Evolutionary conservation across 2,113 vertebrate species (phyloP), one percentile per base, ranked within the genome.

Genomic region (Mirounga angustirostris): DNA sequence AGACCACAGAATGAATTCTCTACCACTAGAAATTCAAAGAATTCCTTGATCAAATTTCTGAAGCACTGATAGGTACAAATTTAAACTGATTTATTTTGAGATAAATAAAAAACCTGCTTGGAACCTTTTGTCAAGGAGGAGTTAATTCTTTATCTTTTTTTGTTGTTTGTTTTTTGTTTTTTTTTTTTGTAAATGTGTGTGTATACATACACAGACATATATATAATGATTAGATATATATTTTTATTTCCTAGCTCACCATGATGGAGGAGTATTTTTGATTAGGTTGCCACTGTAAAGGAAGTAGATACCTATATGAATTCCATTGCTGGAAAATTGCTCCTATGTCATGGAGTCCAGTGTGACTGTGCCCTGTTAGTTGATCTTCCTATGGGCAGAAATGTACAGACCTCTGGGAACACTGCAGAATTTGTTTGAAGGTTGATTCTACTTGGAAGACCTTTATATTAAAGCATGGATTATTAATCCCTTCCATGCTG

Each of bases 401-500:
- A 76, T 92, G 63, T 91, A 19, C 94, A 94, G 87, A 86, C 36
- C 28, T 96, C 79, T 96, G 92, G 83, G 87, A 97, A 92, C 9
- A 84, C 59, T 69, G 19, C 33, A 95, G 78, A 78, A 86, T 79
- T 91, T 14, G 7, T 93, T 82, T 96, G 93, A 97, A 97, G 97
- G 88, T 97, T 93, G 82, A 54, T 89, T 86, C 87, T 91, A 73
- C 30, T 98, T 85, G 59, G 65, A 92, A 96, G 81, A 78, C 86
- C 79, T 98, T 91, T 93, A 71, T 89, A 94, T 90, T 96, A 92
- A 87, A 91, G 91, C 91, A 73, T 88, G 78, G 97, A 82, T 95
- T 95, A 96, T 98, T 97, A 97, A 96, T 98, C 91, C 79, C 92
- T 87, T 94, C 74, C 50, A 59, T 89, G 84, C 69, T 98, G 97